Conservation (phyloP, 2,113 vertebrate genomes). For the Heterotis niloticus region DNA sequence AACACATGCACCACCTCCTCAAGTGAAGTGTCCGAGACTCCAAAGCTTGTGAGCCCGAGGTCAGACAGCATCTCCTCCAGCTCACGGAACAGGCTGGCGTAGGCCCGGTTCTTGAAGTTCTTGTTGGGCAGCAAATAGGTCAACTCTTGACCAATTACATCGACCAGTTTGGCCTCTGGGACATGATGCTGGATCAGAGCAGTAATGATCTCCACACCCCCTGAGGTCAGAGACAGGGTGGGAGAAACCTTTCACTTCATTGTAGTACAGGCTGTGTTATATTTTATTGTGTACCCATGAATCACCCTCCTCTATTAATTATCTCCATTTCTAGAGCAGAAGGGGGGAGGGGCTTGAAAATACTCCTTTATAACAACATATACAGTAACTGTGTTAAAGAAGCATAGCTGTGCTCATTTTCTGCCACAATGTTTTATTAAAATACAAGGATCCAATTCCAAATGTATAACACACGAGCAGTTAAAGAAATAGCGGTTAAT, state of each 20-base stretch:
- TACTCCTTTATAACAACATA: too few relatives aligned
- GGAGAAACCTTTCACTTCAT: background rate
- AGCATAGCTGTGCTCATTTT: too few relatives aligned
- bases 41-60: slow-evolving; percentile 93
- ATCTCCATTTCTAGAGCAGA: too few relatives aligned
- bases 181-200: slow-evolving; percentile 84
- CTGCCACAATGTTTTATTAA: too few relatives aligned
- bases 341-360: too few relatives aligned
- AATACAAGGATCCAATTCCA: too few relatives aligned
- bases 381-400: too few relatives aligned
- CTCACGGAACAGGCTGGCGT: slow-evolving; percentile 88
- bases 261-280: too few relatives aligned
- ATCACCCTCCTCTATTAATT: too few relatives aligned
- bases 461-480: too few relatives aligned
- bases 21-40: slow-evolving; percentile 90
- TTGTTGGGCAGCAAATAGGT: slow-evolving; percentile 89
- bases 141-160: slow-evolving; percentile 89
- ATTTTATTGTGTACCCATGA: too few relatives aligned
- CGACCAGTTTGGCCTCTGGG: slow-evolving; percentile 86
- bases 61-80: slow-evolving; percentile 86
- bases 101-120: slow-evolving; percentile 87
- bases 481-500: too few relatives aligned
- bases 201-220: slow-evolving; percentile 67
- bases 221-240: slow-evolving; percentile 38
- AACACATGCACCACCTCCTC: slow-evolving; percentile 77